phyloP scores from a whole-genome alignment of 23 tunicate species.

The Corella eumyota region DNA sequence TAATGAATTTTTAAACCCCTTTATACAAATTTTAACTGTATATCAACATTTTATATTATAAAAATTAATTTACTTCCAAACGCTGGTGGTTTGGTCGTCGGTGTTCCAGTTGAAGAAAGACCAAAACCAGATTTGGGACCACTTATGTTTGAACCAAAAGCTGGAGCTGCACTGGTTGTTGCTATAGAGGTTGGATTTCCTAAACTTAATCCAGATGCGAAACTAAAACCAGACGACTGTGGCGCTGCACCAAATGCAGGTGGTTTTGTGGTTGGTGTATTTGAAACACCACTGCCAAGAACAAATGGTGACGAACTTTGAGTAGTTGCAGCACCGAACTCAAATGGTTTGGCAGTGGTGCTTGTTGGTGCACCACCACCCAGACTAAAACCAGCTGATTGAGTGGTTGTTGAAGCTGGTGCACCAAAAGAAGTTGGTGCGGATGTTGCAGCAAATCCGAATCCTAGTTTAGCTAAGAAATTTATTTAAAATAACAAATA shows the following conservation, averaged over 20 bases:
- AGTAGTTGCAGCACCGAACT: slow-evolving; percentile 11
- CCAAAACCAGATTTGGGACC: slow-evolving; percentile 1
- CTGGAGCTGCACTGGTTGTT: neutral
- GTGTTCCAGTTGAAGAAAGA: neutral
- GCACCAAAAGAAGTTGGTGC: slow-evolving; percentile 7
- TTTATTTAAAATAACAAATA: no score
- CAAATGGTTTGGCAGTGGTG: slow-evolving; percentile 10
- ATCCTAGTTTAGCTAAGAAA: no score
- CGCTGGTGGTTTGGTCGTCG: neutral
- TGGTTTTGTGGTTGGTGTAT: neutral
- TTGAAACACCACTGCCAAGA: neutral
- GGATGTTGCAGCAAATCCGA: neutral
- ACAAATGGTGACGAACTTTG: neutral
- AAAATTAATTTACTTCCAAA: neutral
- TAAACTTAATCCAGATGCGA: slow-evolving; percentile 12
- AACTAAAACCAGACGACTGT: slow-evolving; percentile 2
- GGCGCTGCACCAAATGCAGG: slow-evolving; percentile 2
- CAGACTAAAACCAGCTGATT: slow-evolving; percentile 11
- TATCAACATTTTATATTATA: neutral
- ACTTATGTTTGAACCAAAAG: slow-evolving; percentile 1
- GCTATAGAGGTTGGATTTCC: neutral
- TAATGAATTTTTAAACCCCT: neutral
- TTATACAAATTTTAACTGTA: neutral
- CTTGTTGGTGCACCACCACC: slow-evolving; percentile 4
- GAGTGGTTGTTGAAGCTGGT: slow-evolving; percentile 4